Conservation (phyloP, 2,797 vertebrate species). For the Pseudochromis fuscus region DNA sequence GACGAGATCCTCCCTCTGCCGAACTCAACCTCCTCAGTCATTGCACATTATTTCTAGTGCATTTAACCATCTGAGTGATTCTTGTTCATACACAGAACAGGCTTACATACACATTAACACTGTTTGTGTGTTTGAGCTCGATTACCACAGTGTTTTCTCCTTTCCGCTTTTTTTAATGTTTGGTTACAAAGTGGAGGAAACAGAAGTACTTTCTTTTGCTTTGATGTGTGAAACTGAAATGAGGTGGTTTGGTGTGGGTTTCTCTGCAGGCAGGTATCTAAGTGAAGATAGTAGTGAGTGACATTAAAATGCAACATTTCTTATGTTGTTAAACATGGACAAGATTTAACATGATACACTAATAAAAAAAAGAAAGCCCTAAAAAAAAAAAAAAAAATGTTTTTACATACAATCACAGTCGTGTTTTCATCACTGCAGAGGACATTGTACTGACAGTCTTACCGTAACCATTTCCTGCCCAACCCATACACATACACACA, state of each 20-base stretch:
- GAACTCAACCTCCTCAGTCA: no score
- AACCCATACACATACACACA: neutral
- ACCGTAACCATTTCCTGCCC: no score
- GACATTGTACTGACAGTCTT: no score
- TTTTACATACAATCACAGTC: neutral
- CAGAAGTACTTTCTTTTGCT: conserved; percentile 4
- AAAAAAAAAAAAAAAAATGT: neutral
- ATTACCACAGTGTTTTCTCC: neutral
- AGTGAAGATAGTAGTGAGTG: neutral
- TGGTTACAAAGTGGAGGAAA: conserved; percentile 12
- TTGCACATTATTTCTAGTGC: conserved; percentile 43
- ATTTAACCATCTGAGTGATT: conserved; percentile 13
- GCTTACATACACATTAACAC: neutral
- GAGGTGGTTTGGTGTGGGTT: conserved; percentile 14
- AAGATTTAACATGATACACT: neutral
- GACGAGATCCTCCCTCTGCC: no score
- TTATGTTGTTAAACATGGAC: neutral
- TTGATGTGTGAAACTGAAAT: neutral
- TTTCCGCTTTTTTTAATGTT: conserved; percentile 3
- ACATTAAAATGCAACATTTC: neutral
- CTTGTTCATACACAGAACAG: conserved; percentile 3
- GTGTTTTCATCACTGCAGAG: no score
- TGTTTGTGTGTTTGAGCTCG: conserved; percentile 9
- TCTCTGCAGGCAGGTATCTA: conserved; percentile 15
- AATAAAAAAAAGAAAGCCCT: neutral